Conservation (phyloP, 2,888 invertebrate species). For the Apodemia hepburni region DNA sequence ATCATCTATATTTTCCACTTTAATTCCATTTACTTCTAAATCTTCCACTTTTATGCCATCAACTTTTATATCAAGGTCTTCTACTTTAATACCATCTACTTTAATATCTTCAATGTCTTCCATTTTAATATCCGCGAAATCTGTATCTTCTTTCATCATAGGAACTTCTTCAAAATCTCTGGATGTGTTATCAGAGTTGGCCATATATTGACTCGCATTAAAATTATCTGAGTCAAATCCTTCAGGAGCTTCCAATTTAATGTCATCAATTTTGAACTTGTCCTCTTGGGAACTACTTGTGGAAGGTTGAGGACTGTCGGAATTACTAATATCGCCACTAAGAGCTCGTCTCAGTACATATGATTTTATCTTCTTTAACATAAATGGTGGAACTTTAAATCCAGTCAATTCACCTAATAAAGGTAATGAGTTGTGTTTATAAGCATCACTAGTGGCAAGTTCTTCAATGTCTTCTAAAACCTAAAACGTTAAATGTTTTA, state of each 20-base stretch:
- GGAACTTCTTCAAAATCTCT: constrained; percentile 62
- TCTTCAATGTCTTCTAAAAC: constrained; percentile 89
- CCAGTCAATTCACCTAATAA: constrained; percentile 85
- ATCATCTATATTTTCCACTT: constrained; percentile 64
- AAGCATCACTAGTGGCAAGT: constrained; percentile 86
- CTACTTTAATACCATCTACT: constrained; percentile 65
- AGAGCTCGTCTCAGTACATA: constrained; percentile 75
- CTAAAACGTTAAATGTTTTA: constrained; percentile 38
- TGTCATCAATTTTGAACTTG: constrained; percentile 59
- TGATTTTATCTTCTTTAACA: constrained; percentile 86
- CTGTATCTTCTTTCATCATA: constrained; percentile 61
- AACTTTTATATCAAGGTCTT: constrained; percentile 64
- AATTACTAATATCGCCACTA: constrained; percentile 52
- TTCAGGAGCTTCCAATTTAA: constrained; percentile 63
- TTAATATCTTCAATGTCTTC: constrained; percentile 73
- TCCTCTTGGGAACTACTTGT: constrained; percentile 56
- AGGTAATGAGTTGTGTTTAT: constrained; percentile 82
- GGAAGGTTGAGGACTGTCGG: constrained; percentile 62
- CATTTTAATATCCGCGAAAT: constrained; percentile 70
- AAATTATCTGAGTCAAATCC: constrained; percentile 59
- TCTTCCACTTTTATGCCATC: constrained; percentile 68
- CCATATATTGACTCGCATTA: constrained; percentile 62
- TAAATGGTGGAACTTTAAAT: constrained; percentile 87
- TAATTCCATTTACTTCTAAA: constrained; percentile 56
- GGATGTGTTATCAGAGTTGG: constrained; percentile 49